Evolutionary conservation across 2,113 vertebrate genomes (phyloP).

Genomic region (Delphinus delphis): DNA sequence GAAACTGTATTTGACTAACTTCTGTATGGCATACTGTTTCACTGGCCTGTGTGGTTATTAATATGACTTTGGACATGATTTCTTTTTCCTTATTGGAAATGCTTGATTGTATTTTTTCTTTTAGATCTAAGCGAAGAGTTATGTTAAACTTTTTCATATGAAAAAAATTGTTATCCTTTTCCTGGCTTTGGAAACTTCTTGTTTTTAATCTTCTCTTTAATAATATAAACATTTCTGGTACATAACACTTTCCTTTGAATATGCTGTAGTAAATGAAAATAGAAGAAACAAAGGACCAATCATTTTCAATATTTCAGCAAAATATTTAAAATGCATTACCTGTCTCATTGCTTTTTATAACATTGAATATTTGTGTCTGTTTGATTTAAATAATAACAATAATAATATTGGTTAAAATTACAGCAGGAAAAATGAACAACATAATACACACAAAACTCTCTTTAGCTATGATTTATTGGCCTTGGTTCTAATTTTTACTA

Average conservation of each 20-base stretch:
- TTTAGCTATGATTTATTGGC: not conserved
- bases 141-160: not conserved
- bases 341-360: not conserved
- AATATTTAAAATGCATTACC: not conserved
- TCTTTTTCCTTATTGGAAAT: not conserved
- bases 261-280: not conserved
- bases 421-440: not conserved
- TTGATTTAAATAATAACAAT: not conserved
- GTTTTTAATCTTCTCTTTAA: not conserved
- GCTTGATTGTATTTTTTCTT: not conserved
- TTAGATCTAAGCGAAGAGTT: not conserved
- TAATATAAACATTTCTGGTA: not conserved
- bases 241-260: not conserved
- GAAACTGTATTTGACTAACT: not conserved
- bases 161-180: not conserved
- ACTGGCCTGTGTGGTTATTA: not conserved
- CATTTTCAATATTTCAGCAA: not conserved
- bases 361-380: not conserved
- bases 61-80: not conserved
- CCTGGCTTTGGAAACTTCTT: not conserved
- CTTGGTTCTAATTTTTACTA: not conserved
- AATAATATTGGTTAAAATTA: not conserved
- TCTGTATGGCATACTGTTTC: not conserved
- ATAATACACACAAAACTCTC: not conserved
- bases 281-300: not conserved